Conservation (phyloP, 2,888 invertebrate species). For the Philhelius pedissequus region DNA sequence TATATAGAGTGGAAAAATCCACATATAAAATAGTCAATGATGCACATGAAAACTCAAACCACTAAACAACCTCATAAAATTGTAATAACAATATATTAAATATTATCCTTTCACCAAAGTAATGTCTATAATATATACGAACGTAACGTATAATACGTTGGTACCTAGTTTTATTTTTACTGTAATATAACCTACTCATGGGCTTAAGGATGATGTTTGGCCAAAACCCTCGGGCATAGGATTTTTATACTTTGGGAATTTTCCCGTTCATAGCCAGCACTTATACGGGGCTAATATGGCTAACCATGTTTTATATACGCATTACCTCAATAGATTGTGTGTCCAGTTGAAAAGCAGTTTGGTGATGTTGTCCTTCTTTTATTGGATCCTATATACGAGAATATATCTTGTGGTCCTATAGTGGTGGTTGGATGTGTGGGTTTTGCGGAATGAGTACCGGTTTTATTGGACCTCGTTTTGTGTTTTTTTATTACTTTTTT, state of each 20-base stretch:
- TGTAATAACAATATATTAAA: conserved; percentile 24
- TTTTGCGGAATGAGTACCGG: conserved; percentile 13
- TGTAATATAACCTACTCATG: background rate
- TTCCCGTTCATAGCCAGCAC: conserved; percentile 10
- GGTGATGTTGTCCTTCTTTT: background rate
- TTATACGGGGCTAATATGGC: conserved; percentile 28
- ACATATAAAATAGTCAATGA: conserved; percentile 25
- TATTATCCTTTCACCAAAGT: conserved; percentile 1
- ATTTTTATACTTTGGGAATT: conserved; percentile 12
- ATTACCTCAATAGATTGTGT: conserved; percentile 22
- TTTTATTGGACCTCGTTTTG: conserved; percentile 10
- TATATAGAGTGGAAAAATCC: background rate
- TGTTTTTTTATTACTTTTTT: background rate
- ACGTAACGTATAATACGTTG: background rate
- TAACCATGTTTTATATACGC: conserved; percentile 33
- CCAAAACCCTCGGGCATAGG: conserved; percentile 25
- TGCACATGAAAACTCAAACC: conserved; percentile 32
- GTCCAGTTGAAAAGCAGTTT: conserved; percentile 22
- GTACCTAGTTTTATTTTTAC: background rate
- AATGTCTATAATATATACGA: background rate
- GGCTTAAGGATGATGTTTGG: conserved; percentile 29
- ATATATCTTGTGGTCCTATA: background rate
- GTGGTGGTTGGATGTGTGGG: conserved; percentile 19
- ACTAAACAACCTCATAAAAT: conserved; percentile 26
- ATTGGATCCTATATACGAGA: background rate